Evolutionary conservation across 2,113 vertebrate species (phyloP), one percentile per base, ranked within the genome.

Genomic region (Semnornis frantzii): DNA sequence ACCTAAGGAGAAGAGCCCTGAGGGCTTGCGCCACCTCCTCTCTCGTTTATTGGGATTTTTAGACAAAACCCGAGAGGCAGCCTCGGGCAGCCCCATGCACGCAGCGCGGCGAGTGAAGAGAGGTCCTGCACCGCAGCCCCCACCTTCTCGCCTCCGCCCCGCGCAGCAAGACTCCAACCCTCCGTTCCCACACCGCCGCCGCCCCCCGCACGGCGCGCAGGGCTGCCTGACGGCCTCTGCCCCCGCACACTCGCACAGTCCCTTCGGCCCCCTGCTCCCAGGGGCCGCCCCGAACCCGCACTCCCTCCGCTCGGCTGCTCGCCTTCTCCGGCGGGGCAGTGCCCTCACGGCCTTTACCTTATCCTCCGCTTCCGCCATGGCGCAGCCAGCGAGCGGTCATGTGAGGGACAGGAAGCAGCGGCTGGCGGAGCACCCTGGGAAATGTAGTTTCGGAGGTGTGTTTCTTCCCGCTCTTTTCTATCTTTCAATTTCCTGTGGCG

Each of bases 301-400:
- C 9, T 18, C 17, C 52, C 15, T 24, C 70, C 13, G 8, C 21
- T 28, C 33, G 30, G 4, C 66, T 74, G 16, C 76, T 37, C 27
- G 6, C 44, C 60, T 60, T 28, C n/a, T 8, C 54, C 30, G 8
- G 3, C 17, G 4, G 13, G 34, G 5, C 65, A 7, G 12, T 14
- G 59, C 74, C 65, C 78, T 50, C 77, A 7, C 55, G 11, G 50
- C 2, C 52, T 82, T 70, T 98, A 99, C 99, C 99, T 98, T 97
- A 72, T 98, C 98, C 73, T 96, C 97, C 2, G 98, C 97, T 98
- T 98, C 98, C 98, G 98, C 98, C 99, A 99, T 99, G 76, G 85
- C 90, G 79, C 74, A 8, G 69, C 15, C 91, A 1, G 18, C 8
- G 63, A 1, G 66, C 88, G 50, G 94, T 98, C 99, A 98, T 92